Conservation (phyloP, 2,113 vertebrate genomes). For the Ia io region DNA sequence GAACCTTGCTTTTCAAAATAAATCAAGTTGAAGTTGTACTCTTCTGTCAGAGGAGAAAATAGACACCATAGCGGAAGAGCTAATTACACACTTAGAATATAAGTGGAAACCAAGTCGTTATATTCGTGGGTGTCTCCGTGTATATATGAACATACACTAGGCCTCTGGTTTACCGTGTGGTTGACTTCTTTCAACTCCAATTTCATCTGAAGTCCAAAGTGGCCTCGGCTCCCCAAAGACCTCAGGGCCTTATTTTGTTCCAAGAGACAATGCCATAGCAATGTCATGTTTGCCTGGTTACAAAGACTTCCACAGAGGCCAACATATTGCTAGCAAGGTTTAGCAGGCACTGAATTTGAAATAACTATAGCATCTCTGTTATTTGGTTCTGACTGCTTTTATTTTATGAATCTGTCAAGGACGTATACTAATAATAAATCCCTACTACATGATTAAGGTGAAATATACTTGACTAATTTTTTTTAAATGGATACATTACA, state of each 20-base stretch:
- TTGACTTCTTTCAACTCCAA: conserved; percentile 25
- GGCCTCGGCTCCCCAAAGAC: conserved; percentile 65
- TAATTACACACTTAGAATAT: neutral
- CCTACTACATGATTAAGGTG: neutral
- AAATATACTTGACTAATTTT: neutral
- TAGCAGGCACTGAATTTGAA: neutral
- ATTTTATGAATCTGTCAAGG: neutral
- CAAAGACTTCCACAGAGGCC: conserved; percentile 68
- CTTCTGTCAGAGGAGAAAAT: neutral
- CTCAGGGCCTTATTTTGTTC: conserved; percentile 59
- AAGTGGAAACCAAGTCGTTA: neutral
- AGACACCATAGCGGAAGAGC: neutral
- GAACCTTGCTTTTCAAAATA: conserved; percentile 33
- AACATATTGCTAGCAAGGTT: conserved; percentile 18
- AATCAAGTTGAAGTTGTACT: neutral
- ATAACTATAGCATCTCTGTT: neutral
- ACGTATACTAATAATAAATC: neutral
- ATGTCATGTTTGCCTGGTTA: conserved; percentile 71
- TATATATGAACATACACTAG: neutral
- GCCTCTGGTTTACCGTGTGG: neutral
- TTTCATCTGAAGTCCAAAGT: conserved; percentile 63
- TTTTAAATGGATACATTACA: neutral
- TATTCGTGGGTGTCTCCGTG: neutral
- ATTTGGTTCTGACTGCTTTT: neutral
- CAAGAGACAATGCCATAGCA: conserved; percentile 63